Evolutionary conservation across 2,888 invertebrate genomes (phyloP), one percentile per base, ranked within the genome.

Genomic region (Rhyacophila evoluta): DNA sequence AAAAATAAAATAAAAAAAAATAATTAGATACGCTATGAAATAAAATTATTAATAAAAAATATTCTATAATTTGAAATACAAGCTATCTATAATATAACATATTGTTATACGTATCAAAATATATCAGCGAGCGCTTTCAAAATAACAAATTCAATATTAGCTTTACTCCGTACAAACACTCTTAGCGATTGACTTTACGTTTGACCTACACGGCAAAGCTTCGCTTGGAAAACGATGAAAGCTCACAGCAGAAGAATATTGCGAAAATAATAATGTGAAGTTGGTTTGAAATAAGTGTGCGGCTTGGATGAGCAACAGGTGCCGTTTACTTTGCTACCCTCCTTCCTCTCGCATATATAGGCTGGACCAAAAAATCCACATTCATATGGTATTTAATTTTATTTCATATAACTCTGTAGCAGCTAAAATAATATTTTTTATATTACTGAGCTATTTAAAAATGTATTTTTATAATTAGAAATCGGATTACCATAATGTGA

Each of bases 261-360:
- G 55, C 55, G 55, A 55, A 55, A 55, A 55, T 55, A 55, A 55
- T 55, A 55, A 55, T 55, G 55, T 55, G 55, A 55, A 55, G 19
- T 55, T 25, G 55, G 55, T 55, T 55, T 25, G 8, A 19, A 55
- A 55, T 55, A 55, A 55, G 55, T 55, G 19, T 55, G 55, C 55
- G 55, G 55, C 55, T 25, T 55, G 55, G 55, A 55, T 19, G 25
- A 55, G 55, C 55, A 55, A 55, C 55, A 55, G 55, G 55, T 55
- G 55, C 55, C 55, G 55, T 25, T 55, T 55, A 55, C 55, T 55
- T 55, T 55, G 55, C 55, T 19, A 55, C 55, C 25, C 55, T 55
- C 19, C 55, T 25, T 55, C 8, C 55, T 55, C 55, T 55, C 55
- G 55, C 55, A 55, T 55, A 55, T 55, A 55, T 55, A 55, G 19